Conservation (phyloP, 2,888 invertebrate species). For the Acrocyrtus sp. region DNA sequence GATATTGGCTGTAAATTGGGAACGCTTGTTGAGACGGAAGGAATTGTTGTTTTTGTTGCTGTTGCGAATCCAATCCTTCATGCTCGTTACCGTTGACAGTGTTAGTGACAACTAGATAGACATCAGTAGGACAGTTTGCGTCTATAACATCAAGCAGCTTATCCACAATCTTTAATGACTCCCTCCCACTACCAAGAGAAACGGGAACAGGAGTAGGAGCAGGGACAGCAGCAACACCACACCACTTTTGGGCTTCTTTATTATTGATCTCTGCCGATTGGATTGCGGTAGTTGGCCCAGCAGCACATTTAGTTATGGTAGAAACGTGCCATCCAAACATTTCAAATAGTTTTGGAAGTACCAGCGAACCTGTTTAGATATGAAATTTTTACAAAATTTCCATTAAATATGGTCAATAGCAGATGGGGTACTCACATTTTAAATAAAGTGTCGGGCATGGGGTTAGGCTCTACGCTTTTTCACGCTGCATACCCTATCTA, state of each 20-base stretch:
- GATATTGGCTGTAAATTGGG: conserved; percentile 14
- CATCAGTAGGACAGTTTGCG: conserved; percentile 28
- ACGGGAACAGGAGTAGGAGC: not conserved
- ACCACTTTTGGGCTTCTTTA: conserved; percentile 9
- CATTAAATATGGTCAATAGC: too few relatives aligned
- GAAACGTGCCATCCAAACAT: conserved; percentile 3
- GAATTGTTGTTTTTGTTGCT: not conserved
- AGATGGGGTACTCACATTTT: too few relatives aligned
- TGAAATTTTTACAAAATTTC: not conserved
- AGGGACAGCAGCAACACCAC: not conserved
- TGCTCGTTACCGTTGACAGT: not conserved
- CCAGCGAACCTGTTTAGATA: conserved; percentile 7
- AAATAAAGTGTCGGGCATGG: too few relatives aligned
- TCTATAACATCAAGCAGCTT: conserved; percentile 34
- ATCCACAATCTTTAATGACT: conserved; percentile 21
- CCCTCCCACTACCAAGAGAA: not conserved
- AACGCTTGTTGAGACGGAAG: not conserved
- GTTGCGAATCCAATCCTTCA: not conserved
- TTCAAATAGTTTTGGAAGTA: conserved; percentile 25
- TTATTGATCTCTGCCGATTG: conserved; percentile 11
- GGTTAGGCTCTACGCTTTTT: too few relatives aligned
- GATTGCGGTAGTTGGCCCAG: not conserved
- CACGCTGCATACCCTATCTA: too few relatives aligned
- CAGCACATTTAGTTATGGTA: not conserved
- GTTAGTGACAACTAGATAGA: conserved; percentile 22